These are phyloP conservation scores for Anaspis maculata DNA, from an alignment of 2,888 invertebrate species.

Conservation along the genomic window DNA sequence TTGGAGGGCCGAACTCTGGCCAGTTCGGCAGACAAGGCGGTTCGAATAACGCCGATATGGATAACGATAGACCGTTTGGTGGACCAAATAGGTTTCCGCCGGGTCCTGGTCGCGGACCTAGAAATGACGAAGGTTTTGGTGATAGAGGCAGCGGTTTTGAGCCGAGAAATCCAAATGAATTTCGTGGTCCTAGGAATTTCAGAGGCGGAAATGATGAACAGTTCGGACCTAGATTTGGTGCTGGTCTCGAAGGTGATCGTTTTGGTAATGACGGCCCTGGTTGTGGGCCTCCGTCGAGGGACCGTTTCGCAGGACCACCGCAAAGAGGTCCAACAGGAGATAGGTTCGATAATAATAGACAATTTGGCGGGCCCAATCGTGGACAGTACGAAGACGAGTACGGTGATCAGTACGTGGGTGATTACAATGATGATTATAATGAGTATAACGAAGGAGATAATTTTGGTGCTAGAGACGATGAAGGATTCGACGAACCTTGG, in stretches of 20 bases:
- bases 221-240: slow-evolving; percentile 2
- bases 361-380: not conserved
- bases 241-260: slow-evolving; percentile 1
- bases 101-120: not conserved
- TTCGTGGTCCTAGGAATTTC: too few species aligned
- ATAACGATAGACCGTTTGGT: too few species aligned
- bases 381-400: not conserved
- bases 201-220: not conserved
- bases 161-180: too few species aligned
- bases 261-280: not conserved
- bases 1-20: too few species aligned
- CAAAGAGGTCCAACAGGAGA: slow-evolving; percentile 1
- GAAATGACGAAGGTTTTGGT: slow-evolving; percentile 1
- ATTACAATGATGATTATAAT: slow-evolving; percentile 2
- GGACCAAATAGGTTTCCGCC: too few species aligned
- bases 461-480: slow-evolving; percentile 5
- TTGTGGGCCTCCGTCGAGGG: too few species aligned
- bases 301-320: slow-evolving; percentile 3
- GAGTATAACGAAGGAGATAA: slow-evolving; percentile 4
- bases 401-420: not conserved
- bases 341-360: slow-evolving; percentile 4
- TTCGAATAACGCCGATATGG: too few species aligned
- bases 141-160: not conserved
- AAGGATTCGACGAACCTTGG: not conserved
- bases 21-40: too few species aligned